A percentile compares a stretch with the other conserved stretches of the same genome.
Evolutionary conservation across 2,797 vertebrate species (phyloP).

Genomic region (Galaxias olidus): DNA sequence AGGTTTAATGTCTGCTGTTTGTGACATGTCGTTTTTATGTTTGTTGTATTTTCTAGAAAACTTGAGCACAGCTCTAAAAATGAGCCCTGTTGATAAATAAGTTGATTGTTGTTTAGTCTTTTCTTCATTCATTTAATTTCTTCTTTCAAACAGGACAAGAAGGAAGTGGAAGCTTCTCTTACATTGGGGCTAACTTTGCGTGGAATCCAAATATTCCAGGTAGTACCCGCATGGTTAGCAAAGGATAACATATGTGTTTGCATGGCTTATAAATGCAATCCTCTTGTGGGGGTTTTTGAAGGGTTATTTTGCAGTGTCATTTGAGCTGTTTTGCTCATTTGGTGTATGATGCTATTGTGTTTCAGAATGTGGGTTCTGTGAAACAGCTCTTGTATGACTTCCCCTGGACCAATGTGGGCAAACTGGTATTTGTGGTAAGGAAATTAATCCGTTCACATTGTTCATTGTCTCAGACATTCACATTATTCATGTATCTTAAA

Average conservation of each 20-base stretch:
- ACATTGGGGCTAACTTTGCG: slow-evolving; percentile 91
- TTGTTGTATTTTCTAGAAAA: too few species aligned
- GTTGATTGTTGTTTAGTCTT: too few species aligned
- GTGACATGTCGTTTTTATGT: too few species aligned
- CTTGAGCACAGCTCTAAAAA: too few species aligned
- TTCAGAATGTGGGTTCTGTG: slow-evolving; percentile 89
- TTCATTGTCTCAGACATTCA: background rate
- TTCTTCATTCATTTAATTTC: background rate
- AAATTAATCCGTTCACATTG: background rate
- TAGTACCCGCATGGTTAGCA: slow-evolving; percentile 39
- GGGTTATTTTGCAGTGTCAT: background rate
- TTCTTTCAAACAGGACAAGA: slow-evolving; percentile 85
- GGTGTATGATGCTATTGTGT: slow-evolving; percentile 22
- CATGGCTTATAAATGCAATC: too few species aligned
- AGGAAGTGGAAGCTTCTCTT: slow-evolving; percentile 92
- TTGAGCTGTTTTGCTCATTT: background rate
- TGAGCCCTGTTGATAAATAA: too few species aligned
- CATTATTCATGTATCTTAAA: too few species aligned
- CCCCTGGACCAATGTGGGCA: slow-evolving; percentile 98
- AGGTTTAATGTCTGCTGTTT: background rate
- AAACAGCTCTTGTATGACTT: slow-evolving; percentile 95
- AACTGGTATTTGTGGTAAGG: slow-evolving; percentile 98
- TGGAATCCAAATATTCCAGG: slow-evolving; percentile 98
- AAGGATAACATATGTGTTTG: background rate
- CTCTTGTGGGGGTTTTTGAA: too few species aligned